Percentiles rank a stretch among this genome's conserved stretches.
These are phyloP conservation scores for Columba janthina DNA, from an alignment of 2,113 vertebrate species.

Conservation along the genomic window DNA sequence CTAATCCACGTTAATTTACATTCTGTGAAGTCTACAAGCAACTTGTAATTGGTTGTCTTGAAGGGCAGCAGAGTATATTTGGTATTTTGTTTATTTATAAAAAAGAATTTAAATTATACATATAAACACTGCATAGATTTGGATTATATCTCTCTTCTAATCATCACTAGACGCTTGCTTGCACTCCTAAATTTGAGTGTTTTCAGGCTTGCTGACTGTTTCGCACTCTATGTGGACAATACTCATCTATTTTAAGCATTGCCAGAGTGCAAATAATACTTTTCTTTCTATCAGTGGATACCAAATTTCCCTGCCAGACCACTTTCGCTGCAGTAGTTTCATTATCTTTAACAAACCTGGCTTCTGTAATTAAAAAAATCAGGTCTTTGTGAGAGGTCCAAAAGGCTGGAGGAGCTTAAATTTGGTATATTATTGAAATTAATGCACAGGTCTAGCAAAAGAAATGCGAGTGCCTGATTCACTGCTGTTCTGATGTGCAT, in stretches of 20 bases:
- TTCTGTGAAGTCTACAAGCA: constrained; percentile 44
- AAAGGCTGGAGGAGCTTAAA: background rate
- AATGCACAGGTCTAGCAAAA: background rate
- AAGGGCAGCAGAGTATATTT: constrained; percentile 39
- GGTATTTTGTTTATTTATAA: constrained; percentile 47
- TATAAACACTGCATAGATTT: constrained; percentile 1
- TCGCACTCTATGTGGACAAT: background rate
- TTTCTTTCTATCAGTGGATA: background rate
- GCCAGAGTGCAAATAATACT: background rate
- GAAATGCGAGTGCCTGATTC: background rate
- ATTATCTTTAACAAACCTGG: background rate
- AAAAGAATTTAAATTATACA: constrained; percentile 50
- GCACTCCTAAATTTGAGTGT: background rate
- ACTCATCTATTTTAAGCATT: background rate
- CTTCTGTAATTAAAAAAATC: constrained; percentile 12
- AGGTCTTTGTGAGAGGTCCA: background rate
- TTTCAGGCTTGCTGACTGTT: background rate
- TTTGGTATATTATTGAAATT: background rate
- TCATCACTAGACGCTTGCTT: background rate
- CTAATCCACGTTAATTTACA: constrained; percentile 30
- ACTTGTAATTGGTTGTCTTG: constrained; percentile 55
- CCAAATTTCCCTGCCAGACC: background rate
- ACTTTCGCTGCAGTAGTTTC: background rate
- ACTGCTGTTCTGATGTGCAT: background rate
- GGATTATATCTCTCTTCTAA: background rate